Evolutionary conservation across 2,113 vertebrate genomes (phyloP).

Genomic region (Colinus virginianus): DNA sequence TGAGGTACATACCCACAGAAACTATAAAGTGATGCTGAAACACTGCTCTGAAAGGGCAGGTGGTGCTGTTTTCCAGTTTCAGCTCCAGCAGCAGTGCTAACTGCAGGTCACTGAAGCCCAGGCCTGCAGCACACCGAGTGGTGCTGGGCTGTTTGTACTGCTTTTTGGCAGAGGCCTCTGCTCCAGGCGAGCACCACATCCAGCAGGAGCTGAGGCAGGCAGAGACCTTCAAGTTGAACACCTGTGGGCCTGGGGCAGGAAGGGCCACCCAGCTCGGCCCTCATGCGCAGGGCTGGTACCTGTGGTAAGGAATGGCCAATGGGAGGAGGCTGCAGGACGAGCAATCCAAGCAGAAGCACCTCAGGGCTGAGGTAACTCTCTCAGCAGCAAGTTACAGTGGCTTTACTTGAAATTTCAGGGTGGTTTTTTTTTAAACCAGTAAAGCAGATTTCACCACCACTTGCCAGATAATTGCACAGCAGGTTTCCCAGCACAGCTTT

Average conservation of each 20-base stretch:
- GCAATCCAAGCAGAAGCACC: not conserved
- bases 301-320: not conserved
- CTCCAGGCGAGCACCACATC: not conserved
- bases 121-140: not conserved
- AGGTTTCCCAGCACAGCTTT: not conserved
- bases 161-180: not conserved
- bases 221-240: not conserved
- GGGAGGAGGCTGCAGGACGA: not conserved
- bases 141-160: not conserved
- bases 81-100: not conserved
- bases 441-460: not conserved
- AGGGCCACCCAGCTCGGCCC: not conserved
- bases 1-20: not conserved
- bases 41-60: not conserved
- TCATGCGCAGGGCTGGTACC: rapidly evolving
- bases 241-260: not conserved
- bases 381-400: not conserved
- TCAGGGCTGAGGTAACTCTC: not conserved
- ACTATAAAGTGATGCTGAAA: not conserved
- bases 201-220: not conserved
- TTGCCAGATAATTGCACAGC: not conserved
- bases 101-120: not conserved
- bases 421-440: not conserved
- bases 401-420: not conserved
- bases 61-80: not conserved